phyloP scores from a whole-genome alignment of 2,888 invertebrate genomes.

The Mesorhabditis spiculigera region DNA sequence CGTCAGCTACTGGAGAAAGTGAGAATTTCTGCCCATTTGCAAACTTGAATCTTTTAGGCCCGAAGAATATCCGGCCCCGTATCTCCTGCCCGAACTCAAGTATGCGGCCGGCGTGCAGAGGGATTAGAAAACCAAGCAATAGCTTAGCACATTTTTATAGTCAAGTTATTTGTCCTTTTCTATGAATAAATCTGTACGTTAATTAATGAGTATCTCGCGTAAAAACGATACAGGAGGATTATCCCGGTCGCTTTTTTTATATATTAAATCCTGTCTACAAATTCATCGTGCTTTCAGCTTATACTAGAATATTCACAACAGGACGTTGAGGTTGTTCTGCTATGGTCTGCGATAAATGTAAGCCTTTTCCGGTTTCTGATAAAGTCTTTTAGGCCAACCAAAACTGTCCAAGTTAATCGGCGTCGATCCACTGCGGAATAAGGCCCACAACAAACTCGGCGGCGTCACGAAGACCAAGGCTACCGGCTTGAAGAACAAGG shows the following conservation, averaged over 20 bases:
- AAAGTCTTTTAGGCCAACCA: constrained; percentile 30
- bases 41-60: not conserved
- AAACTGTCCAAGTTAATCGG: constrained; percentile 73
- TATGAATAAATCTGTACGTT: no score
- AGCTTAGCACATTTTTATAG: no score
- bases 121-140: not conserved
- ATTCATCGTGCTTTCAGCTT: no score
- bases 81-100: not conserved
- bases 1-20: constrained; percentile 1
- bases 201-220: no score
- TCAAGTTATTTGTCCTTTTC: no score
- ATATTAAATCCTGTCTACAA: no score
- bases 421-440: constrained; percentile 93
- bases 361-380: not conserved
- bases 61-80: constrained; percentile 5
- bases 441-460: constrained; percentile 75
- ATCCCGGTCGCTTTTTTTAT: no score
- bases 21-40: not conserved
- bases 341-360: constrained; percentile 5
- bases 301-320: no score
- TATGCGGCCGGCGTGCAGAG: constrained; percentile 5
- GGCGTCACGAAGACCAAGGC: constrained; percentile 29
- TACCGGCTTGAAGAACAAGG: constrained; percentile 31
- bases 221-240: no score
- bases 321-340: not conserved